These are phyloP conservation scores for Cantharis rufa DNA, from an alignment of 2,888 invertebrate genomes.

Conservation along the genomic window DNA sequence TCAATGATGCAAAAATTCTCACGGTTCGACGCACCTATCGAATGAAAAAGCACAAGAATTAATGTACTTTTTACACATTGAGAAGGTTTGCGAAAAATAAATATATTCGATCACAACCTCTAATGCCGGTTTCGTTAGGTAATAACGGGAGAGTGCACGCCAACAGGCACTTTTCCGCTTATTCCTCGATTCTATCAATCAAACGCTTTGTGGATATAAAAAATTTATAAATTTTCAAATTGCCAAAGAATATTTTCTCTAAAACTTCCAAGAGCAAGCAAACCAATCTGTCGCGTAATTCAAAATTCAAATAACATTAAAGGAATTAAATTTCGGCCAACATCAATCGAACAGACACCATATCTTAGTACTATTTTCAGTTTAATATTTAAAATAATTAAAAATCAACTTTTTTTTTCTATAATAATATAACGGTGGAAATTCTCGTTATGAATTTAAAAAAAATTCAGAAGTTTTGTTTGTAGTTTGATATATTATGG, in stretches of 20 bases:
- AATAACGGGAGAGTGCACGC: constrained; percentile 23
- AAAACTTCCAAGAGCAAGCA: neutral
- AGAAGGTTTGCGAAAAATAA: constrained; percentile 7
- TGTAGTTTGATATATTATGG: constrained; percentile 10
- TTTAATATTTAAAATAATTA: neutral
- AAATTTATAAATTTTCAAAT: constrained; percentile 6
- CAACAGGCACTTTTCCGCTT: constrained; percentile 38
- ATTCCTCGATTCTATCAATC: constrained; percentile 38
- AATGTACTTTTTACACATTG: constrained; percentile 30
- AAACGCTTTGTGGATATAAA: constrained; percentile 20
- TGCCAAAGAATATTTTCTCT: neutral
- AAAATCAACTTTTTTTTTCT: neutral
- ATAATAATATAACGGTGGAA: neutral
- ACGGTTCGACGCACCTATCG: constrained; percentile 24
- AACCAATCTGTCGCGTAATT: neutral
- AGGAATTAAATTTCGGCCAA: neutral
- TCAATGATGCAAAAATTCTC: constrained; percentile 28
- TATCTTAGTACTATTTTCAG: neutral
- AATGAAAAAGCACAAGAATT: constrained; percentile 23
- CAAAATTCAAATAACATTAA: neutral
- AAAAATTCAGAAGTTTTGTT: constrained; percentile 6
- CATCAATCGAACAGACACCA: neutral
- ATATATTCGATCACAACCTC: constrained; percentile 15
- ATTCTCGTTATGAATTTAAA: neutral
- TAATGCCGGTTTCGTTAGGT: constrained; percentile 16